phyloP scores from a whole-genome alignment of 2,113 vertebrate genomes.

The Raja brachyura region DNA sequence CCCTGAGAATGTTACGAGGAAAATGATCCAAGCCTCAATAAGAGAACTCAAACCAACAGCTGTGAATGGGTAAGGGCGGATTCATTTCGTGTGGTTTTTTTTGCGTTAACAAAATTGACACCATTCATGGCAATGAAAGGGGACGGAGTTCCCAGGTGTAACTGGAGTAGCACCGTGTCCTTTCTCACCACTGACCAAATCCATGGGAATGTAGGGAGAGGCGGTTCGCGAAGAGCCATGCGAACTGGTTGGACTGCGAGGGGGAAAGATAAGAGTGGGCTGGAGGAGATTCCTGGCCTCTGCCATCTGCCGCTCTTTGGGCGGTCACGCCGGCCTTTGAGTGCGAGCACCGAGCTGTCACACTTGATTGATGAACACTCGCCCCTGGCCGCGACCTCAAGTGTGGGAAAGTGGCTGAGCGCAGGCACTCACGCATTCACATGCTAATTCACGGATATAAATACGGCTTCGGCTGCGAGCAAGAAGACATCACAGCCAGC shows the following conservation, averaged over 20 bases:
- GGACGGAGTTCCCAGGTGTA: slow-evolving; percentile 56
- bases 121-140: slow-evolving; percentile 45
- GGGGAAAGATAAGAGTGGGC: slow-evolving; percentile 50
- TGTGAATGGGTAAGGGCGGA: slow-evolving; percentile 41
- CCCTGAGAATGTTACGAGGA: not conserved
- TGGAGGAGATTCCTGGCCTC: slow-evolving; percentile 59
- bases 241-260: slow-evolving; percentile 46
- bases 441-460: slow-evolving; percentile 79
- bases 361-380: slow-evolving; percentile 72
- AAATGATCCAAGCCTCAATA: slow-evolving; percentile 21
- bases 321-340: slow-evolving; percentile 59
- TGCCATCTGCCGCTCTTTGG: slow-evolving; percentile 75
- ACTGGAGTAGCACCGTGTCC: slow-evolving; percentile 54
- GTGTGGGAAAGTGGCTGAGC: slow-evolving; percentile 76
- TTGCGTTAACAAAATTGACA: slow-evolving; percentile 49
- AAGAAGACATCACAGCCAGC: not conserved
- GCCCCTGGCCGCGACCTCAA: slow-evolving; percentile 61
- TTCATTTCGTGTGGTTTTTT: slow-evolving; percentile 39
- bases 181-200: slow-evolving; percentile 44
- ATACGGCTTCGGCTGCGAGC: slow-evolving; percentile 49
- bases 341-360: slow-evolving; percentile 81
- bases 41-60: not conserved
- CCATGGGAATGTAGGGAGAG: slow-evolving; percentile 54
- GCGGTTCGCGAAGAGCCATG: slow-evolving; percentile 45
- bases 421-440: slow-evolving; percentile 67